Evolutionary conservation across 2,113 vertebrate genomes (phyloP).

Genomic region (Lepus europaeus): DNA sequence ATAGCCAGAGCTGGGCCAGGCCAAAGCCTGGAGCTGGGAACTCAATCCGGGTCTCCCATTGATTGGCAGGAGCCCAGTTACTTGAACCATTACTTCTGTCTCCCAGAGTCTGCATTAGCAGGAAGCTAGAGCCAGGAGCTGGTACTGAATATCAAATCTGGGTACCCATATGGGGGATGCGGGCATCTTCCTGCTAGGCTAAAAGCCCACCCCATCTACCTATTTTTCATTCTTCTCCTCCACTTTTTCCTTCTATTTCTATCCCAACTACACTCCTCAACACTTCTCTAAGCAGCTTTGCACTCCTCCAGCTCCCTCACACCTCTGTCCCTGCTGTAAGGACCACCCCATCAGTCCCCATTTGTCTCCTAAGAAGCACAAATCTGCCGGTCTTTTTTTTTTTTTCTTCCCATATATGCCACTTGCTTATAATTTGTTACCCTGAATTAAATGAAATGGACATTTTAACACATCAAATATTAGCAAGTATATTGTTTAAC

Average conservation of each 20-base stretch:
- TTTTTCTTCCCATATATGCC: not conserved
- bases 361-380: not conserved
- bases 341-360: not conserved
- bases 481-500: constrained; percentile 20
- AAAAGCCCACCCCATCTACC: too few species aligned
- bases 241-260: not conserved
- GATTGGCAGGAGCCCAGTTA: too few species aligned
- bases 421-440: not conserved
- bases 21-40: too few species aligned
- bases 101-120: too few species aligned
- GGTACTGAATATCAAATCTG: too few species aligned
- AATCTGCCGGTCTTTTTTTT: not conserved
- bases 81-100: too few species aligned
- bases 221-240: constrained; percentile 2
- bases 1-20: too few species aligned
- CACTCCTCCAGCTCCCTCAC: not conserved
- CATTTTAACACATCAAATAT: not conserved
- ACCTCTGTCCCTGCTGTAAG: not conserved
- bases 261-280: not conserved
- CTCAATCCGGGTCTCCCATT: too few species aligned
- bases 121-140: too few species aligned
- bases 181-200: too few species aligned
- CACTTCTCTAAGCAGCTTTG: not conserved
- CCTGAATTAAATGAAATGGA: constrained; percentile 39
- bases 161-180: too few species aligned